Evolutionary conservation across 1,140 invertebrate genomes (phyloP).

Genomic region (Lordiphosa mommai): DNA sequence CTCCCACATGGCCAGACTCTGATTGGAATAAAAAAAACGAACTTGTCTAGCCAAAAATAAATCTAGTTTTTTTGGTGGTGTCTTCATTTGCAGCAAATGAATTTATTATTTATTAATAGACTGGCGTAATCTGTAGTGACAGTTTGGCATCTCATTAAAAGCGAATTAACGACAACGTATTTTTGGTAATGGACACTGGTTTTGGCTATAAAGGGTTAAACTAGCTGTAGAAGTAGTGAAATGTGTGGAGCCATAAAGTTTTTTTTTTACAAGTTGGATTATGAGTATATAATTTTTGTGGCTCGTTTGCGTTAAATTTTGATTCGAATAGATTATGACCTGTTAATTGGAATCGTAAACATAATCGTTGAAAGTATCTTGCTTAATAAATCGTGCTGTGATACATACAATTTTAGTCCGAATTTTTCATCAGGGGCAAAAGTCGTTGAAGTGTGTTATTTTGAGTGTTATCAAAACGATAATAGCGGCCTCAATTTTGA

Average conservation of each 20-base stretch:
- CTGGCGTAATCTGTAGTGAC: conserved; percentile 69
- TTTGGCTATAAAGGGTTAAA: conserved; percentile 12
- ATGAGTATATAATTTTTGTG: conserved; percentile 5
- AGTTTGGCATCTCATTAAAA: conserved; percentile 71
- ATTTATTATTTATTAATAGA: conserved; percentile 76
- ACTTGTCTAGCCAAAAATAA: conserved; percentile 69
- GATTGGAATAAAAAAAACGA: conserved; percentile 1
- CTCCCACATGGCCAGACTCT: conserved; percentile 66
- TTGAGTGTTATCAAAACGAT: too few relatives aligned
- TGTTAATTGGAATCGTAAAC: too few relatives aligned
- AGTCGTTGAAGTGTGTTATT: too few relatives aligned
- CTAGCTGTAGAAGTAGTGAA: conserved; percentile 8
- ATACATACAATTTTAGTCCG: too few relatives aligned
- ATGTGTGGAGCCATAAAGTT: conserved; percentile 21
- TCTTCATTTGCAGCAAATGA: conserved; percentile 63
- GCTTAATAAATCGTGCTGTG: too few relatives aligned
- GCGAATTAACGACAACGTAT: conserved; percentile 46
- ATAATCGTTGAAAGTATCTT: too few relatives aligned
- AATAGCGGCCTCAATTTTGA: too few relatives aligned
- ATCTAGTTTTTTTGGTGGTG: conserved; percentile 46
- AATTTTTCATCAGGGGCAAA: too few relatives aligned
- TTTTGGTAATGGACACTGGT: background rate
- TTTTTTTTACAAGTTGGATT: conserved; percentile 27
- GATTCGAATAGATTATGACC: background rate
- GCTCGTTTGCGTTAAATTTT: background rate